A percentile compares a stretch with the other conserved stretches of the same genome.
phyloP scores from a whole-genome alignment of 2,888 invertebrate species.

The Zhuqinia jingwanae region DNA sequence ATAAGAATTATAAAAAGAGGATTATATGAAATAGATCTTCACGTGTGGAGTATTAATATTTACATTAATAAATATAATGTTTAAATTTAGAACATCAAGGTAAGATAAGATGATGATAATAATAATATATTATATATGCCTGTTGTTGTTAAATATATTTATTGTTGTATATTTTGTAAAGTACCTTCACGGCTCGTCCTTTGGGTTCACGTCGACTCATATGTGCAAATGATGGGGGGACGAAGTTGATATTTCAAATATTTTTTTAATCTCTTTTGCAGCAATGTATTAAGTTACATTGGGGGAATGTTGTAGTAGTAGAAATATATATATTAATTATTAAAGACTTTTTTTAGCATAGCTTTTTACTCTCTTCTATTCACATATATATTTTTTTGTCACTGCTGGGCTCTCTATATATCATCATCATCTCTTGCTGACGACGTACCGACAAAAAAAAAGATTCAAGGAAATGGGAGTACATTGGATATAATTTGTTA shows the following conservation, averaged over 20 bases:
- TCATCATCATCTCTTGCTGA: too few relatives aligned
- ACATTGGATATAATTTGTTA: background rate
- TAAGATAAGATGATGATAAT: background rate
- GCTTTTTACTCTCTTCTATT: background rate
- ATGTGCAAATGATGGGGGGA: constrained; percentile 33
- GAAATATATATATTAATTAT: background rate
- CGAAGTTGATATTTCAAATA: too few relatives aligned
- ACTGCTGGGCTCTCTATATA: background rate
- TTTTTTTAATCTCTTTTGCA: background rate
- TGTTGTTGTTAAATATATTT: too few relatives aligned
- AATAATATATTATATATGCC: background rate
- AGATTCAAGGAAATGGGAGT: too few relatives aligned
- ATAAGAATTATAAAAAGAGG: too few relatives aligned
- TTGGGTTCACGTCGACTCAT: constrained; percentile 67
- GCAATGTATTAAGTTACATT: background rate
- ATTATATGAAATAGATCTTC: too few relatives aligned
- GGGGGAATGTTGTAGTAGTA: background rate
- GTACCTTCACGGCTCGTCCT: constrained; percentile 69
- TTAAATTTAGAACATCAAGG: too few relatives aligned
- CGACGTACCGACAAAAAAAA: too few relatives aligned
- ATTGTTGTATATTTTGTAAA: too few relatives aligned
- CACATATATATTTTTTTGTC: background rate
- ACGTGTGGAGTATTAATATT: too few relatives aligned
- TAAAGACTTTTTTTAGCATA: background rate
- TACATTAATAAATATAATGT: too few relatives aligned